Percentiles rank a stretch among this genome's conserved stretches.
Evolutionary conservation across 2,113 vertebrate species (phyloP).

Genomic region (Falcunculus frontatus): DNA sequence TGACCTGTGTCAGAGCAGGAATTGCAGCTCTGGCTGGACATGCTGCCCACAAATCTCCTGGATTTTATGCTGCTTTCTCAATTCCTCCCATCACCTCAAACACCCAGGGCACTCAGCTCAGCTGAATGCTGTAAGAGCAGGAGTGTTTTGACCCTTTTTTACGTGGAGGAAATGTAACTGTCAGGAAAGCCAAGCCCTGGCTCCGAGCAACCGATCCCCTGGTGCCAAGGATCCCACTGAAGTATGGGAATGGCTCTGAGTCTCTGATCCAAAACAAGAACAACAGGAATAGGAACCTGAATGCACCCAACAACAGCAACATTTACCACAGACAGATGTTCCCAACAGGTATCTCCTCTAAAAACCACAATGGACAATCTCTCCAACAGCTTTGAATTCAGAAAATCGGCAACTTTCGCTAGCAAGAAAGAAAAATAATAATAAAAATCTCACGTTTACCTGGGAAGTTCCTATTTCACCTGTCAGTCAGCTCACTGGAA

Average conservation of each 20-base stretch:
- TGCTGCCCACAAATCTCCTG: background rate
- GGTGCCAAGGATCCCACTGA: rapidly evolving
- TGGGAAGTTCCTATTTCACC: background rate
- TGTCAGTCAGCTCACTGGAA: background rate
- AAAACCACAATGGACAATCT: background rate
- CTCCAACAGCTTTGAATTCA: background rate
- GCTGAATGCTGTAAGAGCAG: background rate
- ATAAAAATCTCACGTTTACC: too few relatives aligned
- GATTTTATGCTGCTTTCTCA: background rate
- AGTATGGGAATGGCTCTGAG: background rate
- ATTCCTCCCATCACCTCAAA: background rate
- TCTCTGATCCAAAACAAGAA: background rate
- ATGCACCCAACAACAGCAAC: background rate
- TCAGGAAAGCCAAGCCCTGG: background rate
- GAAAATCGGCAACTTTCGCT: background rate
- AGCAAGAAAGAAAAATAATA: background rate
- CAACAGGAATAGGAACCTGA: background rate
- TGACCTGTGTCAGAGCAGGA: background rate
- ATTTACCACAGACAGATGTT: background rate
- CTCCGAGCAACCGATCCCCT: rapidly evolving
- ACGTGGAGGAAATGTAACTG: background rate
- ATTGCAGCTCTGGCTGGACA: background rate
- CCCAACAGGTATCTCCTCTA: background rate
- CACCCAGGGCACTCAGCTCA: background rate
- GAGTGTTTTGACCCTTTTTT: background rate